These are phyloP conservation scores for Ceratina japonica DNA, from an alignment of 1,140 invertebrate genomes.

Conservation along the genomic window DNA sequence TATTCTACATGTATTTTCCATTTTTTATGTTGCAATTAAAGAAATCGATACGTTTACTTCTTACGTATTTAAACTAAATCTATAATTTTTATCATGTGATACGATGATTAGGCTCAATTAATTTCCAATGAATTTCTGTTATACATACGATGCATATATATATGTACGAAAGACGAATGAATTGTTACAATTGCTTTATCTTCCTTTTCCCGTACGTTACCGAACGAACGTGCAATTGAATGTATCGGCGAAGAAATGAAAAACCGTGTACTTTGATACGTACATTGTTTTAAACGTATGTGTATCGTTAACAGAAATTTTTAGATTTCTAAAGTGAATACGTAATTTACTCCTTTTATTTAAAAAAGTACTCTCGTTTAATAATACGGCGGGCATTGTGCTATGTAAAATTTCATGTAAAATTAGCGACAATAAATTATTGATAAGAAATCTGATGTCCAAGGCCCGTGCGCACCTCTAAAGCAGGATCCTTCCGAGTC, in stretches of 20 bases:
- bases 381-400: neutral
- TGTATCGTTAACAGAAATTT: neutral
- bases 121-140: neutral
- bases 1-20: conserved; percentile 42
- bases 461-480: too few relatives aligned
- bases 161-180: neutral
- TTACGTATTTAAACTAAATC: conserved; percentile 24
- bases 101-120: neutral
- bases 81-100: neutral
- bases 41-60: conserved; percentile 23
- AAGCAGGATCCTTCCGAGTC: too few relatives aligned
- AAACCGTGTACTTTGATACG: neutral
- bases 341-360: neutral
- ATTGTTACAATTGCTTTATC: neutral
- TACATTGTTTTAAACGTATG: conserved; percentile 29
- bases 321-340: conserved; percentile 1
- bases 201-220: conserved; percentile 8
- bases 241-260: conserved; percentile 15
- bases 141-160: neutral
- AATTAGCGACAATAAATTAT: conserved; percentile 29
- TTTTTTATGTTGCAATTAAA: conserved; percentile 46
- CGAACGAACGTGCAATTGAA: conserved; percentile 2
- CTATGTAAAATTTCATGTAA: conserved; percentile 13
- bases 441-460: neutral
- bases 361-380: conserved; percentile 6